phyloP scores from a whole-genome alignment of 2,113 vertebrate species.

The Petroica traversi region DNA sequence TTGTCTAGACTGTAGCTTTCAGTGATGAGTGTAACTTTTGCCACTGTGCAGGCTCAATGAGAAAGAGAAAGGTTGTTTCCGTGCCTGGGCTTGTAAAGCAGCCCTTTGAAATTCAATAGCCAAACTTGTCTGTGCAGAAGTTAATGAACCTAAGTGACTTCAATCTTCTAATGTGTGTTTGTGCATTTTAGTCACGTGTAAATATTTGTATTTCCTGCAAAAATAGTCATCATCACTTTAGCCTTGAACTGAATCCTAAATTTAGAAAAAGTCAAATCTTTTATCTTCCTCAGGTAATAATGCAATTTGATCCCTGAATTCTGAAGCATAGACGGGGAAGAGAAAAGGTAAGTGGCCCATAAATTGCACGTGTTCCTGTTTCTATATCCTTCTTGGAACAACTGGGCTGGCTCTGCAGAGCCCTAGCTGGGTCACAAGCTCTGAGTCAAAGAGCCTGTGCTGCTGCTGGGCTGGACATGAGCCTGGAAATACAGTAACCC shows the following conservation, averaged over 20 bases:
- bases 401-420: background rate
- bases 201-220: background rate
- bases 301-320: background rate
- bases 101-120: conserved; percentile 5
- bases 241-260: background rate
- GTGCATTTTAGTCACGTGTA: background rate
- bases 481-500: background rate
- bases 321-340: background rate
- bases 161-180: background rate
- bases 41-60: background rate
- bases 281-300: background rate
- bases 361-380: background rate
- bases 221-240: background rate
- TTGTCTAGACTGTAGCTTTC: background rate
- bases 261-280: background rate
- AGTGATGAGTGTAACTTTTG: background rate
- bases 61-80: background rate
- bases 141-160: background rate
- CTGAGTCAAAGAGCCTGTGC: accelerated
- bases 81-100: background rate
- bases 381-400: background rate
- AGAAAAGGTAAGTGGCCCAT: background rate
- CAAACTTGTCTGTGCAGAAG: background rate
- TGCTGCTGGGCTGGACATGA: background rate
- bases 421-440: background rate